phyloP scores from a whole-genome alignment of 2,888 invertebrate species.

The Stegophylla sp. region DNA sequence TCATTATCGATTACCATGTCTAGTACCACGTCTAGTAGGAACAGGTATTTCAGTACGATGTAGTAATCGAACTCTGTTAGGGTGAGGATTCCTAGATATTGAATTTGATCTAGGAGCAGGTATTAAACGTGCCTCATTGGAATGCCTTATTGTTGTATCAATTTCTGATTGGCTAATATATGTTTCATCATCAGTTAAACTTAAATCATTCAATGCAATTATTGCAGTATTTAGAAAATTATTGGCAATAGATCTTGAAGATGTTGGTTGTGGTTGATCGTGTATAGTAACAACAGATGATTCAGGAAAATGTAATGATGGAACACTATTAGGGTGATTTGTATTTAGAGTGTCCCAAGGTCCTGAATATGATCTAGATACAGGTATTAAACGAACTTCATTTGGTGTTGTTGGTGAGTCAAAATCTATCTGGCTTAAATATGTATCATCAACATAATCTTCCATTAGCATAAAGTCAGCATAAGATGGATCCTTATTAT shows the following conservation, averaged over 20 bases:
- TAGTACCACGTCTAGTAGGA: background rate
- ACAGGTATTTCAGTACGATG: background rate
- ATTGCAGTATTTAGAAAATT: too few relatives aligned
- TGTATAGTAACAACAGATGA: background rate
- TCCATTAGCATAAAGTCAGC: background rate
- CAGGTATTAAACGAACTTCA: conserved; percentile 20
- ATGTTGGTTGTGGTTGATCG: background rate
- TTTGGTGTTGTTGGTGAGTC: background rate
- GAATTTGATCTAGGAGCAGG: too few relatives aligned
- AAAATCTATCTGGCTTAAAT: background rate
- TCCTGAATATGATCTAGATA: conserved; percentile 7
- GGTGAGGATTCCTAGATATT: background rate
- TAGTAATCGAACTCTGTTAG: too few relatives aligned
- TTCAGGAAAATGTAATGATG: conserved; percentile 10
- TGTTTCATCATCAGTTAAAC: too few relatives aligned
- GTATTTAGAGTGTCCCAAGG: background rate
- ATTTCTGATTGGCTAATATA: too few relatives aligned
- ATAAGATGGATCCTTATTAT: background rate
- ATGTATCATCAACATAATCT: conserved; percentile 31
- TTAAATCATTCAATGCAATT: too few relatives aligned
- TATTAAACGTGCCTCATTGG: too few relatives aligned
- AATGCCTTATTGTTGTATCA: too few relatives aligned
- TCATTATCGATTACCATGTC: too few relatives aligned
- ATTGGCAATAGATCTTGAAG: background rate
- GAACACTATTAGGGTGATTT: conserved; percentile 11